These are phyloP conservation scores for Petrocephalus zakoni DNA, from an alignment of 2,113 vertebrate species.

Conservation along the genomic window DNA sequence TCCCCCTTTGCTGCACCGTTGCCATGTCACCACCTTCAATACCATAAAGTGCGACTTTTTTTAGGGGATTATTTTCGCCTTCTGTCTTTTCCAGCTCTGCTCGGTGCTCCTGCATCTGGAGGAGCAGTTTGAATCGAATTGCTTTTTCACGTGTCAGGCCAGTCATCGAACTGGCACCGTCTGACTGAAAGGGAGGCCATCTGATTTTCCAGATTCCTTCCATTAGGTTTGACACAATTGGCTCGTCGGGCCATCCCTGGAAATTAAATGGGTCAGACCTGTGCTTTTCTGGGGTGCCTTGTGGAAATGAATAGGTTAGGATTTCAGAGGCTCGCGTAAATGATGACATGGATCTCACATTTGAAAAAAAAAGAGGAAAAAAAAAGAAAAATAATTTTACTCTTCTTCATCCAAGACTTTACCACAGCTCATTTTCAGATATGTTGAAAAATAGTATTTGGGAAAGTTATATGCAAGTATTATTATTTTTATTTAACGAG, in stretches of 20 bases:
- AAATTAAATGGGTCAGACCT: constrained; percentile 19
- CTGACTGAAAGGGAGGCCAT: not conserved
- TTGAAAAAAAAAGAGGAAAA: not conserved
- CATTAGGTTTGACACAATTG: constrained; percentile 26
- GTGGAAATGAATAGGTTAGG: not conserved
- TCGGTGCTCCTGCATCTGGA: not conserved
- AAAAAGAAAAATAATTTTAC: not conserved
- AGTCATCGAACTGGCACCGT: constrained; percentile 11
- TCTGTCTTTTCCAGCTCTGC: not conserved
- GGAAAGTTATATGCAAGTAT: not conserved
- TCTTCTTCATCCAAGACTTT: not conserved
- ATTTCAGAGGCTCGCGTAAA: not conserved
- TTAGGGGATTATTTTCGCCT: not conserved
- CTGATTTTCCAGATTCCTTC: constrained; percentile 21
- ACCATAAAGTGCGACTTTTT: not conserved
- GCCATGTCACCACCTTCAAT: not conserved
- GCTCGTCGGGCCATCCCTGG: not conserved
- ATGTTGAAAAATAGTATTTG: not conserved
- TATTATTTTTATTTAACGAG: constrained; percentile 2
- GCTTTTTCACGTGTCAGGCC: constrained; percentile 18
- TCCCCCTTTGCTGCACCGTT: not conserved
- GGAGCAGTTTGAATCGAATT: not conserved
- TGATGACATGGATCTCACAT: not conserved
- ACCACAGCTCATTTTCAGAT: not conserved
- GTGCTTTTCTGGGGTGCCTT: not conserved